phyloP scores from a whole-genome alignment of 2,888 invertebrate species.

The Drosophila robusta region DNA sequence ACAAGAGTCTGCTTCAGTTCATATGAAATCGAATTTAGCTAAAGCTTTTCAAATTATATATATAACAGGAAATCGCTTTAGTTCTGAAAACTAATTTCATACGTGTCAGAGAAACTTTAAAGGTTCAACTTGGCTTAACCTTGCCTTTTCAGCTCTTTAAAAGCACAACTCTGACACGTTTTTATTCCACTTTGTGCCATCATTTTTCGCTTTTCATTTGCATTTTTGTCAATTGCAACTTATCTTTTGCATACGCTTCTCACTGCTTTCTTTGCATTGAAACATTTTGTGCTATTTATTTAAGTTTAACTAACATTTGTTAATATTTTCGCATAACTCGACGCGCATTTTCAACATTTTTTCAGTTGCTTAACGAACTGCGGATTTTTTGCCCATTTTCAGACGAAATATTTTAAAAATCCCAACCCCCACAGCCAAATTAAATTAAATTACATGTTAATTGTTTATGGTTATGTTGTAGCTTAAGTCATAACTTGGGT shows the following conservation, averaged over 20 bases:
- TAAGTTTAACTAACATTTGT: conserved; percentile 21
- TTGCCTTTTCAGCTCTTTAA: neutral
- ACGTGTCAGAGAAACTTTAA: too few species aligned
- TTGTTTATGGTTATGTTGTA: conserved; percentile 69
- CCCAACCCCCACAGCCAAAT: conserved; percentile 22
- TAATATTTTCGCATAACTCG: conserved; percentile 2
- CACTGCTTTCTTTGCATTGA: conserved; percentile 28
- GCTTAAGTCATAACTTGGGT: conserved; percentile 63
- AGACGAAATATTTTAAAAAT: conserved; percentile 10
- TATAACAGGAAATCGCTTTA: neutral
- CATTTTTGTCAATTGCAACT: conserved; percentile 6
- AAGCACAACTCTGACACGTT: neutral
- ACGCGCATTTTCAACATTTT: conserved; percentile 40
- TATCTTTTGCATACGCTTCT: conserved; percentile 13
- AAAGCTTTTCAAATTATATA: neutral
- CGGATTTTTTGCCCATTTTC: conserved; percentile 19
- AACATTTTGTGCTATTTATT: conserved; percentile 49
- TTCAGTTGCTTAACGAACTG: conserved; percentile 42
- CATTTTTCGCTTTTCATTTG: neutral
- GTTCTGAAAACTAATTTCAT: neutral
- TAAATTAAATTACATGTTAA: conserved; percentile 60
- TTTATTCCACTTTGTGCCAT: neutral
- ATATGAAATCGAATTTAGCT: neutral
- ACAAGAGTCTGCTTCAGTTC: neutral
- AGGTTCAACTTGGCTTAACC: neutral